phyloP scores from a whole-genome alignment of 2,113 vertebrate species.

The Ptilonorhynchus violaceus region DNA sequence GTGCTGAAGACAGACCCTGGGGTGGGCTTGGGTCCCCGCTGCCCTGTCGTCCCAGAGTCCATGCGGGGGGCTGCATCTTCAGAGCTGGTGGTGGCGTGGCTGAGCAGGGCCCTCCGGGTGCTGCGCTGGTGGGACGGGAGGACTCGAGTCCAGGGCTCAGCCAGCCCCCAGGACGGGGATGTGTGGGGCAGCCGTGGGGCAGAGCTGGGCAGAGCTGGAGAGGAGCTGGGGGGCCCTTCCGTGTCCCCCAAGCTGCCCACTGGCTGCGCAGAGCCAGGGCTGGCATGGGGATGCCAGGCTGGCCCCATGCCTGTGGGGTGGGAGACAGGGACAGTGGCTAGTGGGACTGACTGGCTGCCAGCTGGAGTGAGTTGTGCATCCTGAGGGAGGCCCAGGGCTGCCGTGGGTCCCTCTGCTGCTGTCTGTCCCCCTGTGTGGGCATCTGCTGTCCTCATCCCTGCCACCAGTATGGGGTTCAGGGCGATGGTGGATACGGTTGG shows the following conservation, averaged over 20 bases:
- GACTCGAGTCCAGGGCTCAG: conserved; percentile 3
- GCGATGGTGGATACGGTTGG: neutral
- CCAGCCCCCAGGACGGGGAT: neutral
- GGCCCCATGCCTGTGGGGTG: neutral
- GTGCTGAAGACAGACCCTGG: neutral
- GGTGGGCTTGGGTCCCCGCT: neutral
- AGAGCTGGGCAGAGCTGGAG: neutral
- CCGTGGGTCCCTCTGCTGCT: neutral
- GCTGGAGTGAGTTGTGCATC: neutral
- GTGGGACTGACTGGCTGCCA: neutral
- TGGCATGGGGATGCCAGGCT: neutral
- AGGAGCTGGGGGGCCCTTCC: neutral
- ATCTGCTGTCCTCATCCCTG: rapidly evolving
- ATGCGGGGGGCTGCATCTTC: neutral
- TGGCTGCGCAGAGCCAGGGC: rapidly evolving
- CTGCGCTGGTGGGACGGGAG: neutral
- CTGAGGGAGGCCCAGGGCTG: rapidly evolving
- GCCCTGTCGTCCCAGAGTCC: rapidly evolving
- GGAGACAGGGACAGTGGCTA: neutral
- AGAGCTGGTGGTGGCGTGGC: neutral
- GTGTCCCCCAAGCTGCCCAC: neutral
- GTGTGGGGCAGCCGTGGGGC: rapidly evolving
- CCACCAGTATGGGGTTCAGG: neutral
- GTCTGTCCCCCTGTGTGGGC: neutral
- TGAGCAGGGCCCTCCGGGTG: neutral